Base-by-base conservation (phyloP, 1,140 invertebrate species). In the Archivesica marissinica region DNA sequence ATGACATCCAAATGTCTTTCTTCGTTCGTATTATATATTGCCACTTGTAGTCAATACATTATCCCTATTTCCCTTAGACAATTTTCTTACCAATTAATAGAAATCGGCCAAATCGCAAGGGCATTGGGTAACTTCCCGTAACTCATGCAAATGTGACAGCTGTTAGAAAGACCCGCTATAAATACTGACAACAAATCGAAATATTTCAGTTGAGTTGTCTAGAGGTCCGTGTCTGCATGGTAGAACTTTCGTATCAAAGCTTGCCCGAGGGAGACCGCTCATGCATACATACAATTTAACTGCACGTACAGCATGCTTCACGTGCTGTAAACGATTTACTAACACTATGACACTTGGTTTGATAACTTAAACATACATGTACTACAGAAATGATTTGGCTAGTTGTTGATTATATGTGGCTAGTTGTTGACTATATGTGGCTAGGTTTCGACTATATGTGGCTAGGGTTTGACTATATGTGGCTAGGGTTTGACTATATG, bases 181-280 rank as follows among this genome's bases (percentile, higher is more conserved):
- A 59, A 59, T 59, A 59, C 54, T 28, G 54, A 28, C 54, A 59
- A 59, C 17, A 59, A 59, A 59, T 59, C 54, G 54, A 59, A 59
- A 59, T 59, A 28, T 25, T 59, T 59, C 54, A 59, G 25, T 59
- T 59, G 9, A 28, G 50, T 11, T 54, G 50, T 54, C 50, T 54
- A 54, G 15, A n/a, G 50, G 50, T n/a, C n/a, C 50, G 6, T 54
- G 20, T 54, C 23, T 54, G 50, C 33, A 23, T 59, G 33, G 1
- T n/a, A 6, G 25, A 59, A 59, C 25, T 54, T 20, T 23, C 17
- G 50, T 4, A 52, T n/a, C 50, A 20, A 52, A 52, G n/a, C 50
- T 52, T 52, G 2, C 50, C 50, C 50, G 4, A 9, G 54, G 54
- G 54, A 9, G 54, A 59, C 15, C 25, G 17, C 3, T n/a, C n/a